A percentile compares a stretch with the other conserved stretches of the same genome.
phyloP scores from a whole-genome alignment of 2,797 vertebrate genomes.

The Onychomys arenicola region DNA sequence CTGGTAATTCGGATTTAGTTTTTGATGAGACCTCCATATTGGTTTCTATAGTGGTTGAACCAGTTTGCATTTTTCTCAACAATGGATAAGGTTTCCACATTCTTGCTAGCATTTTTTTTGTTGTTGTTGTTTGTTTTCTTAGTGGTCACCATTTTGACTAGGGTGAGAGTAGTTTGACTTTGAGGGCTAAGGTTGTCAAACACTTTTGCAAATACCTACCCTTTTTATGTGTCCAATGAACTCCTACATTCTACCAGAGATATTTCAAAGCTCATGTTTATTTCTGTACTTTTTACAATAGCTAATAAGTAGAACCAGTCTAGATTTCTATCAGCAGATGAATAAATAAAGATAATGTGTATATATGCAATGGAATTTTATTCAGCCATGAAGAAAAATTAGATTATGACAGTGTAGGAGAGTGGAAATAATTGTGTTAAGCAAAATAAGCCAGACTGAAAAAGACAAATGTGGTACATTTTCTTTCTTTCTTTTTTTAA shows the following conservation, averaged over 20 bases:
- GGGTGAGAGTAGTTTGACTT: background rate
- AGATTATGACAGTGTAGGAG: background rate
- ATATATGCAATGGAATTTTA: background rate
- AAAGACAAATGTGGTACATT: background rate
- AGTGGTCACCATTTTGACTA: background rate
- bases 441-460: background rate
- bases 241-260: background rate
- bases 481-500: background rate
- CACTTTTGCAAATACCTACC: background rate
- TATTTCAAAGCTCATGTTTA: background rate
- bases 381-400: background rate
- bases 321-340: background rate
- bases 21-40: background rate
- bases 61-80: background rate
- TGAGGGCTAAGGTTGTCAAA: background rate
- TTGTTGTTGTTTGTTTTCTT: background rate
- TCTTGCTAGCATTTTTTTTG: background rate
- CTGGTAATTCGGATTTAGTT: background rate
- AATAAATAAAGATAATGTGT: background rate
- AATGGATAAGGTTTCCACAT: background rate
- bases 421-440: background rate
- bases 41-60: background rate
- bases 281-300: background rate
- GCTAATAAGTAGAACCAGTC: background rate
- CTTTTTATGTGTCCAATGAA: background rate